Percentiles rank a stretch among this genome's conserved stretches.
phyloP scores from a whole-genome alignment of 37 sponge, comb jelly and placozoan genomes.

The Halisarca cf. caerulea region DNA sequence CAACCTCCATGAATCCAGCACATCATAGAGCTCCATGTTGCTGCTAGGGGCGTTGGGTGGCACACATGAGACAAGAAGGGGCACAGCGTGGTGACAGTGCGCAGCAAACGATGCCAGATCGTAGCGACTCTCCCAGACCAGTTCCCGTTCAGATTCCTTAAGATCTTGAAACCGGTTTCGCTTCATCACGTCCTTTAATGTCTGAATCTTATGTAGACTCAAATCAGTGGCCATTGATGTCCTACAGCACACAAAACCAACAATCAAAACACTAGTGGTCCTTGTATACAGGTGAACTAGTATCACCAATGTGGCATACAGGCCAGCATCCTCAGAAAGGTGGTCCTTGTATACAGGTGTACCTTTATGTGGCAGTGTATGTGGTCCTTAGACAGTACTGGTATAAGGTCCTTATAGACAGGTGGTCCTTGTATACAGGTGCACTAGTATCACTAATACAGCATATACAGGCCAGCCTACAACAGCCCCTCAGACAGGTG shows the following conservation, averaged over 20 bases:
- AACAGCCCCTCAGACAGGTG: no score
- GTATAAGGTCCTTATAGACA: no score
- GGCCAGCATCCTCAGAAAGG: no score
- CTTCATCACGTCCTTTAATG: not conserved
- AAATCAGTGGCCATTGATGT: not conserved
- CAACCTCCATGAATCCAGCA: conserved; percentile 1
- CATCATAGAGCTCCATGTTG: not conserved
- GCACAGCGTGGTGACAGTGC: not conserved
- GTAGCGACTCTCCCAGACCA: not conserved
- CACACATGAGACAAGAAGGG: not conserved
- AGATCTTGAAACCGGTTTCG: not conserved
- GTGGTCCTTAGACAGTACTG: no score
- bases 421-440: no score
- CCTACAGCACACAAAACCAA: not conserved
- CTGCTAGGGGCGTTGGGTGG: not conserved
- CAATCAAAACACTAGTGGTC: no score
- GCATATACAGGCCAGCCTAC: no score
- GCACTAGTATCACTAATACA: no score
- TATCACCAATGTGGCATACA: no score
- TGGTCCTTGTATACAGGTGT: no score
- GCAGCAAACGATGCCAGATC: not conserved
- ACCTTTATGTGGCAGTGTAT: no score
- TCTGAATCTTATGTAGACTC: not conserved
- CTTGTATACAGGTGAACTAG: no score
- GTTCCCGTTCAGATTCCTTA: not conserved